These are phyloP conservation scores for Cacoxenus indagator DNA, from an alignment of 2,888 invertebrate genomes.

Conservation along the genomic window DNA sequence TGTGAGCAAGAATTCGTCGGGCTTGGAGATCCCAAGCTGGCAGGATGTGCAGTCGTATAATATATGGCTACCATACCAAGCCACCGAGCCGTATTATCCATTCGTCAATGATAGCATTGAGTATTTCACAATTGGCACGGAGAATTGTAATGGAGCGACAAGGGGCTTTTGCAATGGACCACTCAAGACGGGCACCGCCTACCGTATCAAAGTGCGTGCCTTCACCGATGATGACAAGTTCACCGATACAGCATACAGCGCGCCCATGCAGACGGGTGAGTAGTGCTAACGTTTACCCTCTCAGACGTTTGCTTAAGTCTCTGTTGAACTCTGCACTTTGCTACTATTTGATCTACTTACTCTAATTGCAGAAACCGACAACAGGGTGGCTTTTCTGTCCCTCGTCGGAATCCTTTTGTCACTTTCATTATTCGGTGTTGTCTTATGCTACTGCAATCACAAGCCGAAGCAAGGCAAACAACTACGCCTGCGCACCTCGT, in stretches of 20 bases:
- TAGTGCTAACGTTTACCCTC: conserved; percentile 40
- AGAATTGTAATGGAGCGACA: conserved; percentile 82
- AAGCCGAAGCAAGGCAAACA: conserved; percentile 74
- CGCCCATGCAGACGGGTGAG: conserved; percentile 86
- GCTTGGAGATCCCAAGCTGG: conserved; percentile 91
- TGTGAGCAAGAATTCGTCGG: conserved; percentile 83
- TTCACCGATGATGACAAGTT: conserved; percentile 95
- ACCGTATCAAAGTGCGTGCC: conserved; percentile 93
- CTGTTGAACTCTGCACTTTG: not conserved
- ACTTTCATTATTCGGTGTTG: conserved; percentile 74
- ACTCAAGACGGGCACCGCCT: conserved; percentile 89
- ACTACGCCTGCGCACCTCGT: conserved; percentile 78
- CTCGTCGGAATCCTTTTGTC: conserved; percentile 75
- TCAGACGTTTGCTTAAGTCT: not conserved
- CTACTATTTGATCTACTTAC: not conserved
- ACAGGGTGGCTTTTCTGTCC: conserved; percentile 82
- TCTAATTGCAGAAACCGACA: conserved; percentile 80
- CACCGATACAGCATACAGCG: conserved; percentile 93
- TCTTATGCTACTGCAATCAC: conserved; percentile 75
- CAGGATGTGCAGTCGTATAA: conserved; percentile 89
- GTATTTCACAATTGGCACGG: conserved; percentile 88
- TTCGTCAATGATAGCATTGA: conserved; percentile 85
- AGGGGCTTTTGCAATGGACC: conserved; percentile 95
- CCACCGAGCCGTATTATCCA: conserved; percentile 89
- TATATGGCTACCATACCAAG: conserved; percentile 94